Base-by-base conservation (phyloP, 2,888 invertebrate genomes). In the Volucella inflata region DNA sequence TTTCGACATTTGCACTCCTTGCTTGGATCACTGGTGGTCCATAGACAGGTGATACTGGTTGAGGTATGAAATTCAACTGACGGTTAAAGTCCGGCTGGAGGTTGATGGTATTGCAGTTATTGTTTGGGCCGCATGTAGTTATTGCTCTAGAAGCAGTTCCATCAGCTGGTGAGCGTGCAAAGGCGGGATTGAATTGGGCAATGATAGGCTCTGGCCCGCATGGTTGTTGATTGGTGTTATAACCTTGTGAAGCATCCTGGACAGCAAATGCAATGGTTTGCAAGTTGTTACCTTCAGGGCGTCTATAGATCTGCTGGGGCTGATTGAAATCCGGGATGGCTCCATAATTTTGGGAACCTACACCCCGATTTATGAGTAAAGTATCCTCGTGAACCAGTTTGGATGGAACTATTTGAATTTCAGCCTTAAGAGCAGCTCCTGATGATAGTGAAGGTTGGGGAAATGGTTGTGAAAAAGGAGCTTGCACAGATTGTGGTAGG, bases 121-220 rank as follows among this genome's bases (percentile, higher is more conserved):
- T 67, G 6, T 80, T 30, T 8, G 84, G 75, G 0, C 80, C 84
- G n/a, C 84, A 84, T 0, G 84, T 75, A 2, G 70, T 84, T 4
- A 84, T 84, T 10, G 46, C 8, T 8, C 80, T 30, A 2, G 70
- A 60, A 40, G 80, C 6, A 1, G 84, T 55, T 10, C 80, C 75
- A 8, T 75, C 75, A 9, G 40, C 51, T 4, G 70, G 30, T 1
- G 65, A n/a, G 30, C 67, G 53, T 6, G 71, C 70, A 17, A 80
- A 55, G 0, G 59, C 60, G 0, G 75, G 75, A 38, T 76, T 60
- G n/a, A 67, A 53, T 51, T 80, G 84, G 1, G 75, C 84, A 9
- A 80, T 40, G 38, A 84, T 80, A 9, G 84, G 80, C 16, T 80
- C 80, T 1, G 75, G 17, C 3, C 48, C 70, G 9, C 83, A 79